Evolutionary conservation across 1,140 invertebrate genomes (phyloP).

Genomic region (Drosophila triauraria): DNA sequence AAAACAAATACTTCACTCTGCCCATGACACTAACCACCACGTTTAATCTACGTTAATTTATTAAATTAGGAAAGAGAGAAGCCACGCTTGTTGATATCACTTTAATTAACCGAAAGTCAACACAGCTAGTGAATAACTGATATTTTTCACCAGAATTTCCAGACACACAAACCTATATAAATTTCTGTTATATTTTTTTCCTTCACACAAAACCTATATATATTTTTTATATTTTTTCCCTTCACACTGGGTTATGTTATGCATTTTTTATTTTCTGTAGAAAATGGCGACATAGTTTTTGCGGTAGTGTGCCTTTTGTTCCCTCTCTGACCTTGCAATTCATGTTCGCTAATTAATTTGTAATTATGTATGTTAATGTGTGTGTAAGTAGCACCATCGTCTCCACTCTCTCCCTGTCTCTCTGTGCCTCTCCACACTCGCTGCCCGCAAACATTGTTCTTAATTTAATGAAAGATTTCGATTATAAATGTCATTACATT

Average conservation of each 20-base stretch:
- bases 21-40: too few species aligned
- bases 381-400: constrained; percentile 41
- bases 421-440: constrained; percentile 5
- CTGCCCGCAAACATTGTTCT: constrained; percentile 72
- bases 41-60: too few species aligned
- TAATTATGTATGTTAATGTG: constrained; percentile 82
- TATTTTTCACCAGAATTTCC: constrained; percentile 3
- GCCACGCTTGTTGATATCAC: background rate
- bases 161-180: background rate
- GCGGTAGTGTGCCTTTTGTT: constrained; percentile 32
- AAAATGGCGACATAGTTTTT: constrained; percentile 12
- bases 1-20: too few species aligned
- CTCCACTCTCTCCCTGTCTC: background rate
- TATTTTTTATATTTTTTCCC: background rate
- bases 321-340: constrained; percentile 68
- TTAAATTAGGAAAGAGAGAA: too few species aligned
- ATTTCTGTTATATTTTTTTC: too few species aligned
- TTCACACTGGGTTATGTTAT: background rate
- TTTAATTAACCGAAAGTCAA: constrained; percentile 1
- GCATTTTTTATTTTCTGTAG: constrained; percentile 15
- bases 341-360: constrained; percentile 81
- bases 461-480: constrained; percentile 83
- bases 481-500: constrained; percentile 79
- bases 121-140: background rate
- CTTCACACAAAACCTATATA: background rate